Evolutionary conservation across 1,140 invertebrate genomes (phyloP), one percentile per base, ranked within the genome.

Genomic region (Philotrypesis tridentata): DNA sequence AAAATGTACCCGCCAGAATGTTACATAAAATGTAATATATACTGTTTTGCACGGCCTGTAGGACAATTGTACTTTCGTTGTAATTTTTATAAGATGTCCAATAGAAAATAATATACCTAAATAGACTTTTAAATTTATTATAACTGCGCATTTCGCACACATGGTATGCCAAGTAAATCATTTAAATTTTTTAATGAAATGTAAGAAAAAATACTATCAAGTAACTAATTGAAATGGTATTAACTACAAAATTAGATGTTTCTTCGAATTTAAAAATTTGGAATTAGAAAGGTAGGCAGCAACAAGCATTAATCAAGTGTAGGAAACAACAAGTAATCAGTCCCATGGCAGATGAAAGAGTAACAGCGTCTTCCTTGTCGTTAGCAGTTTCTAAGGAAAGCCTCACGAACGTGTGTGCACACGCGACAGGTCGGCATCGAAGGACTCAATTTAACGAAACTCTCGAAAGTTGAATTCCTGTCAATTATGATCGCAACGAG

Each of bases 301-400:
- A 43, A 21, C 37, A 23, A 55, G 33, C 14, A 9, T 5, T 25
- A 43, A 40, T 40, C 74, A 43, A 23, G 5, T 21, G 1, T 37
- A 76, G 33, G 31, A 37, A n/a, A 43, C 63, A 25, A n/a, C 7
- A 21, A 40, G 29, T 65, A 76, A 31, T 8, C 48, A 17, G 17
- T 11, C 31, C 14, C 25, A 4, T 23, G 75, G 68, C 75, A 78
- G 75, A 60, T 68, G 17, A 43, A 73, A 48, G 14, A 40, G 63
- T 12, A 2, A 29, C 60, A 5, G 11, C 12, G 29, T 7, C 60
- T 31, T 63, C 75, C 1, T 70, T 31, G 29, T 61, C 43, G 17
- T 48, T 80, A 80, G 43, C 60, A 48, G 74, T 80, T 65, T 73
- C 70, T 40, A 80, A 73, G 31, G 33, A 80, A 80, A 70, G 63